phyloP scores from a whole-genome alignment of 2,113 vertebrate species.

The Blennius ocellaris region DNA sequence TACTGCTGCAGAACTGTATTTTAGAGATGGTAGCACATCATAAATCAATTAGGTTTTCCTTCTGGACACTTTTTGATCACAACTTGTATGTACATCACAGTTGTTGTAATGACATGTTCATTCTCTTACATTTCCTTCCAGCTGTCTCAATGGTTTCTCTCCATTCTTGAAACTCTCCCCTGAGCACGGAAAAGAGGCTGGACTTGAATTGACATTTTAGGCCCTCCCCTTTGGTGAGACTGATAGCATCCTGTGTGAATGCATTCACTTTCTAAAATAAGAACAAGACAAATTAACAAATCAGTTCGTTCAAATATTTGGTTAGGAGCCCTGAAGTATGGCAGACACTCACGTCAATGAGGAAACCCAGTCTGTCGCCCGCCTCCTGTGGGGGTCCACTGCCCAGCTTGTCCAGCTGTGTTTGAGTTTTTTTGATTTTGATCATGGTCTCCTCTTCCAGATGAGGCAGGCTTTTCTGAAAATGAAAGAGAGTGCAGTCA shows the following conservation, averaged over 20 bases:
- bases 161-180: constrained; percentile 79
- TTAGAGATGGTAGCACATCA: too few relatives aligned
- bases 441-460: constrained; percentile 67
- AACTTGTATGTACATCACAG: too few relatives aligned
- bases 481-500: neutral
- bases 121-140: constrained; percentile 72
- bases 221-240: constrained; percentile 80
- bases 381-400: constrained; percentile 62
- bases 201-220: neutral
- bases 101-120: neutral
- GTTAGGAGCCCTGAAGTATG: neutral
- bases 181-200: constrained; percentile 78
- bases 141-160: neutral
- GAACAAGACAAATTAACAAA: neutral
- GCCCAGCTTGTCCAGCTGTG: constrained; percentile 66
- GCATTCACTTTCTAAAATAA: constrained; percentile 80
- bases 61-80: too few relatives aligned
- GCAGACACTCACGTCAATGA: constrained; percentile 68
- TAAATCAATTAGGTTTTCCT: too few relatives aligned
- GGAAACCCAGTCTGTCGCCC: constrained; percentile 54
- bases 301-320: neutral
- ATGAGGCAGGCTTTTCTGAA: constrained; percentile 68
- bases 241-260: constrained; percentile 79
- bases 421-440: constrained; percentile 61
- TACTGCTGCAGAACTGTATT: too few relatives aligned